phyloP scores from a whole-genome alignment of 2,888 invertebrate species.

The Aphrophora alni region DNA sequence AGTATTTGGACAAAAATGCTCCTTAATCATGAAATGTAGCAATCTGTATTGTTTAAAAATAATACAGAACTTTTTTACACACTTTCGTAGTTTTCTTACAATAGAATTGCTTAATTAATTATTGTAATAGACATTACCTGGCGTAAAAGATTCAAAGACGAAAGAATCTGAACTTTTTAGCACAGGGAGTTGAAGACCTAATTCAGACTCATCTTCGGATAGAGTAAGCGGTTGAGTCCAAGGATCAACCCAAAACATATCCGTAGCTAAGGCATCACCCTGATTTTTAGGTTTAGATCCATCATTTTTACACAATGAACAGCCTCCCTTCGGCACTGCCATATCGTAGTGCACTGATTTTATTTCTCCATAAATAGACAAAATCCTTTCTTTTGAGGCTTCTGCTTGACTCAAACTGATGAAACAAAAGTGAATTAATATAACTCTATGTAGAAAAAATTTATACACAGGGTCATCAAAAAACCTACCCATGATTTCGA shows the following conservation, averaged over 20 bases:
- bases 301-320: not conserved
- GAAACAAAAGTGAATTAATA: not conserved
- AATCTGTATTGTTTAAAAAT: no score
- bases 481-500: no score
- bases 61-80: no score
- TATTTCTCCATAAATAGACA: not conserved
- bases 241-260: not conserved
- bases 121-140: no score
- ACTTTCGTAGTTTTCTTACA: no score
- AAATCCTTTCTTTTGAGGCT: not conserved
- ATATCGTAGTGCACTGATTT: not conserved
- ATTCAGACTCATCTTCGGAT: not conserved
- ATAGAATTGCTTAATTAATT: no score
- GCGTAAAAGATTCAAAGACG: no score
- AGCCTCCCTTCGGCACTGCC: not conserved
- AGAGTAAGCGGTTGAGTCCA: not conserved
- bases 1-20: no score
- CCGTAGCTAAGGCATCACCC: not conserved
- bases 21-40: no score
- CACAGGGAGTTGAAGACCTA: not conserved
- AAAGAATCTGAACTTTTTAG: not conserved
- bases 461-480: no score
- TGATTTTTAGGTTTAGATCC: no score
- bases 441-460: no score
- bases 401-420: not conserved